Percentiles rank a stretch among this genome's conserved stretches.
Conservation (phyloP, 2,888 invertebrate species). For the Oligia latruncula region DNA sequence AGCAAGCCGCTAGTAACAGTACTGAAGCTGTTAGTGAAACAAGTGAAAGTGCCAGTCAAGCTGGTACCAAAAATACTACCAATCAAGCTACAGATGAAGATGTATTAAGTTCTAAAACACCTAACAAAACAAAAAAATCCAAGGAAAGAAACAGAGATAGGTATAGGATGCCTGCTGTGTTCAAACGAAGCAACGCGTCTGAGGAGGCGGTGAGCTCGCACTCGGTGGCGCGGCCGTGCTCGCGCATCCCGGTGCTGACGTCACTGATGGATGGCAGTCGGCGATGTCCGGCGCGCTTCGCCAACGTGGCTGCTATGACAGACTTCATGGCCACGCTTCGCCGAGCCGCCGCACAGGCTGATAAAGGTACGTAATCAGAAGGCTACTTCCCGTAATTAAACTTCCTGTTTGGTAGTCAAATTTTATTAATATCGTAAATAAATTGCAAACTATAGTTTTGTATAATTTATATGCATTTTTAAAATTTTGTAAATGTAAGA, state of each 20-base stretch:
- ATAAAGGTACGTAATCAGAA: constrained; percentile 5
- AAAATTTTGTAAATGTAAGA: too few relatives aligned
- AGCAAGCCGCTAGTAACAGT: not conserved
- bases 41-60: not conserved
- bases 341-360: not conserved
- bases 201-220: not conserved
- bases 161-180: not conserved
- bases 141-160: not conserved
- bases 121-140: too few relatives aligned
- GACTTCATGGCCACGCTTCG: constrained; percentile 3
- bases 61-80: not conserved
- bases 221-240: not conserved
- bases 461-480: too few relatives aligned
- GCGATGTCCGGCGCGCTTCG: constrained; percentile 7
- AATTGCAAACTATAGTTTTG: too few relatives aligned
- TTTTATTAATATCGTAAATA: too few relatives aligned
- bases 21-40: not conserved
- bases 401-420: too few relatives aligned
- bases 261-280: not conserved
- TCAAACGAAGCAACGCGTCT: not conserved
- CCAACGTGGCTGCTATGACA: constrained; percentile 1
- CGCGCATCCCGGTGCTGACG: constrained; percentile 24
- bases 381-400: not conserved
- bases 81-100: not conserved
- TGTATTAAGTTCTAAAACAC: too few relatives aligned